phyloP scores from a whole-genome alignment of 2,888 invertebrate genomes.

The Chalcis sispes region DNA sequence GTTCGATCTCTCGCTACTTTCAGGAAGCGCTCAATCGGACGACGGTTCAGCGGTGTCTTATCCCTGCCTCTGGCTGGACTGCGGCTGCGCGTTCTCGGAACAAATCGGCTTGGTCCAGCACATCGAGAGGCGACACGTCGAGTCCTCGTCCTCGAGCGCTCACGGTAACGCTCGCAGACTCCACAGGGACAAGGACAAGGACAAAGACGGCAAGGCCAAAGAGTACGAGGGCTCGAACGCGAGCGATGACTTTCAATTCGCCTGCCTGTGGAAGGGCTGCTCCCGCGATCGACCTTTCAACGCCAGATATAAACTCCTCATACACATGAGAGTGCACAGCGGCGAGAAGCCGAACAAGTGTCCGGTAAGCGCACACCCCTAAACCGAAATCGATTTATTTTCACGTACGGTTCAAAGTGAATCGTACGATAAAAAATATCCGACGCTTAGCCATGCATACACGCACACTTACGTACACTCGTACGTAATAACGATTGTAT shows the following conservation, averaged over 20 bases:
- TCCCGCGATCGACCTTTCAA: conserved; percentile 94
- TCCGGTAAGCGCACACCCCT: conserved; percentile 92
- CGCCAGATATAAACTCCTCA: conserved; percentile 97
- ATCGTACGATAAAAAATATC: neutral
- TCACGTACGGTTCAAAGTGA: neutral
- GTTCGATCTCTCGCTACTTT: neutral
- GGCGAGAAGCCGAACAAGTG: conserved; percentile 99
- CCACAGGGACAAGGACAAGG: conserved; percentile 55
- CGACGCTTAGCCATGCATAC: neutral
- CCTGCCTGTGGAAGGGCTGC: conserved; percentile 96
- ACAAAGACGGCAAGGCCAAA: conserved; percentile 24
- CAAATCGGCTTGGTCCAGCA: conserved; percentile 89
- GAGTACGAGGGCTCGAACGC: conserved; percentile 33
- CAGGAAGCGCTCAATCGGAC: conserved; percentile 57
- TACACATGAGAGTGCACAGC: conserved; percentile 97
- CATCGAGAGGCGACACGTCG: conserved; percentile 92
- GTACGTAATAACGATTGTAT: neutral
- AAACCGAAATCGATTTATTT: no score
- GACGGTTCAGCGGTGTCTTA: conserved; percentile 63
- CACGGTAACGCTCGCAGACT: conserved; percentile 67
- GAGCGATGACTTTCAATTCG: conserved; percentile 86
- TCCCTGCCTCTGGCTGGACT: conserved; percentile 91
- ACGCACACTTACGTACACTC: neutral
- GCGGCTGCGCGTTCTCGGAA: conserved; percentile 86
- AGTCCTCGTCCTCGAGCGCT: conserved; percentile 74